Evolutionary conservation across 2,888 invertebrate species (phyloP).

Genomic region (Epirrita christyi): DNA sequence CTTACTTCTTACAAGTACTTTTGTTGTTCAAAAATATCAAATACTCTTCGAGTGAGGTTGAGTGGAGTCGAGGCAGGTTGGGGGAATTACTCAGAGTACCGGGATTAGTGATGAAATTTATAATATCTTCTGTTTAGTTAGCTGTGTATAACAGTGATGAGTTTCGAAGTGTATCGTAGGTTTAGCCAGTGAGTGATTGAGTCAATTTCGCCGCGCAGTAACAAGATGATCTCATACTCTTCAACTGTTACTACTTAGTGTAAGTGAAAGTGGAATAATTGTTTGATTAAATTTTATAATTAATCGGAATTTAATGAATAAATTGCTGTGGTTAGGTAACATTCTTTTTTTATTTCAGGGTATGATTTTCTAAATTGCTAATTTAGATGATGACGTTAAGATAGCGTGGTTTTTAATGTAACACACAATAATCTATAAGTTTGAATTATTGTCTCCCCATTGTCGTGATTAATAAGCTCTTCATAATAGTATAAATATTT

Average conservation of each 20-base stretch:
- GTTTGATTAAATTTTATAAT: constrained; percentile 34
- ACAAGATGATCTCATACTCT: constrained; percentile 78
- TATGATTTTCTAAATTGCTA: constrained; percentile 16
- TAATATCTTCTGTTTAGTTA: constrained; percentile 59
- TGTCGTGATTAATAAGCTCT: neutral
- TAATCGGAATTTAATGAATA: constrained; percentile 12
- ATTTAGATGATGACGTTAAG: neutral
- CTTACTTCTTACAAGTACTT: too few species aligned
- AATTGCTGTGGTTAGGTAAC: constrained; percentile 16
- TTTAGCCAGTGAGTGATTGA: too few species aligned
- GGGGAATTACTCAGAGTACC: too few species aligned
- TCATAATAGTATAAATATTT: constrained; percentile 13
- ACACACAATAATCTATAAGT: neutral
- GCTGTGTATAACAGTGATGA: constrained; percentile 58
- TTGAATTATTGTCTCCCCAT: too few species aligned
- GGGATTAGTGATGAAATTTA: constrained; percentile 56
- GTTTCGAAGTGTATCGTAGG: constrained; percentile 54
- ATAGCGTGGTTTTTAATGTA: neutral
- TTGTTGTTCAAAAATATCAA: too few species aligned
- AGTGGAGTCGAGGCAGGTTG: too few species aligned
- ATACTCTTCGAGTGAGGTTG: too few species aligned
- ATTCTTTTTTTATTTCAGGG: constrained; percentile 32
- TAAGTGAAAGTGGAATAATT: constrained; percentile 54
- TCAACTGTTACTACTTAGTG: constrained; percentile 63
- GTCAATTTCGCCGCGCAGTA: constrained; percentile 62